These are phyloP conservation scores for Margaritifera margaritifera DNA, from an alignment of 2,888 invertebrate genomes.

Conservation along the genomic window DNA sequence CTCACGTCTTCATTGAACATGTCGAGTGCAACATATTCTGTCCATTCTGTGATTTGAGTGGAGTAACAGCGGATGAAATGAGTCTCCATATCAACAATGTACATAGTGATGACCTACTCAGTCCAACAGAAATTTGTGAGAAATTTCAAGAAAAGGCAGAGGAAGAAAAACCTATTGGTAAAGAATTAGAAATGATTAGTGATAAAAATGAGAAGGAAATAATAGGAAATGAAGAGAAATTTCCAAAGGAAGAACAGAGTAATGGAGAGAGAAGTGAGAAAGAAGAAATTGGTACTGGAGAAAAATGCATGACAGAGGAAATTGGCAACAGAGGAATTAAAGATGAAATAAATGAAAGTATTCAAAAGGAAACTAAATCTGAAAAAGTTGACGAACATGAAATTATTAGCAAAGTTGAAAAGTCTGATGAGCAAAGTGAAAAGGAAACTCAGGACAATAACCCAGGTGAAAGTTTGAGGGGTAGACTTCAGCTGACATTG, in stretches of 20 bases:
- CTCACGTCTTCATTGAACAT: conserved; percentile 85
- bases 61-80: conserved; percentile 83
- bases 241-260: not conserved
- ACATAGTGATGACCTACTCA: conserved; percentile 81
- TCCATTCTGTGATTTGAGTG: conserved; percentile 87
- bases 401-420: too few species aligned
- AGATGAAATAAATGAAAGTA: conserved; percentile 5
- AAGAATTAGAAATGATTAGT: not conserved
- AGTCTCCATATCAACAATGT: conserved; percentile 86
- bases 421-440: not conserved
- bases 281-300: not conserved
- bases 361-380: too few species aligned
- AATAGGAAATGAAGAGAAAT: not conserved
- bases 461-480: conserved; percentile 10
- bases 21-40: conserved; percentile 86
- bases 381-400: too few species aligned
- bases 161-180: not conserved
- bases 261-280: not conserved
- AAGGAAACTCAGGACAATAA: not conserved
- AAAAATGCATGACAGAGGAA: not conserved
- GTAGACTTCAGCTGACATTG: conserved; percentile 33
- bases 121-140: conserved; percentile 75
- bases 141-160: conserved; percentile 13
- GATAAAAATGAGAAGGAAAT: conserved; percentile 7
- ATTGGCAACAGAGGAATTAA: conserved; percentile 26